Evolutionary conservation across 2,797 vertebrate species (phyloP), one percentile per base, ranked within the genome.

Genomic region (Synaphobranchus kaupii): DNA sequence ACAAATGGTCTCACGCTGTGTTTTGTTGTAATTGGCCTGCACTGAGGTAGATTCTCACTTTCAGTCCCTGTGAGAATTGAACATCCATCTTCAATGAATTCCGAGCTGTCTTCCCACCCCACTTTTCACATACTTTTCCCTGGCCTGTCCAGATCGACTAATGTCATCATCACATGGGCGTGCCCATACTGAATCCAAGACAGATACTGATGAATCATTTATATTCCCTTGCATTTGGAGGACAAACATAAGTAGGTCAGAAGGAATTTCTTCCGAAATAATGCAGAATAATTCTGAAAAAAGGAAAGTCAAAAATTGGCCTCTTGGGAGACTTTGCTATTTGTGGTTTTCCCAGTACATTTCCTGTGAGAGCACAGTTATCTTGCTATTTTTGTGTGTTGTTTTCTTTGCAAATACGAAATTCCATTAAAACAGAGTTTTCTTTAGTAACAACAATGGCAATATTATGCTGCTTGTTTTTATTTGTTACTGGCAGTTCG

Each of bases 301-400:
- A 84, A 84, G n/a, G 58, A 48, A 68, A 68, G 8, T n/a, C 39
- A 68, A 85, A 54, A 66, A 50, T 85, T 85, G 44, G 58, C 44
- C 58, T 48, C 44, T 25, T 71, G 58, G 60, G 34, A 28, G 44
- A 66, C 84, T 47, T 60, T 66, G 60, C 50, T 39, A 10, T 84
- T 84, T 54, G 20, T 20, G 34, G 31, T 87, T 76, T 80, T 66
- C 73, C 87, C 39, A 76, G 31, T n/a, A 48, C 56, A 78, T 84
- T 63, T 85, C 83, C 52, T 66, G 28, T 76, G 71, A 83, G 54
- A 87, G 25, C 68, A 76, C 22, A 60, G 39, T 87, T 58, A 60
- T 84, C 31, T 86, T 34, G 58, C 60, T 87, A 73, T 86, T 86
- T 86, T 68, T 87, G 66, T 76, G 82, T 9, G 31, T 76, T 58